Evolutionary conservation across 2,113 vertebrate genomes (phyloP), one percentile per base, ranked within the genome.

Genomic region (Lepus europaeus): DNA sequence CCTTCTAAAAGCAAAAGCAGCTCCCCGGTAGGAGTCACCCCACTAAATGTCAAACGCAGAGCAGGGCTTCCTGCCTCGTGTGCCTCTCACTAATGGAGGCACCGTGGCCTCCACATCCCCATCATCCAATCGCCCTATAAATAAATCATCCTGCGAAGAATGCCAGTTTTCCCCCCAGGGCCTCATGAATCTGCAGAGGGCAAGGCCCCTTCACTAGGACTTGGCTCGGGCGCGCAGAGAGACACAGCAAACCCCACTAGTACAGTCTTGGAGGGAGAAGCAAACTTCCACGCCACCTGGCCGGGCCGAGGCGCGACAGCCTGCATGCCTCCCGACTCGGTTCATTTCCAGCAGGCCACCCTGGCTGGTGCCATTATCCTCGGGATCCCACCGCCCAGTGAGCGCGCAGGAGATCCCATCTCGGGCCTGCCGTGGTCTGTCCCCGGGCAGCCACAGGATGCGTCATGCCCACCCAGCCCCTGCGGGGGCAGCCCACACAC

Each of bases 101-200:
- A 87, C 94, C 97, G 97, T 97, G 95, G 96, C 96, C 93, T 96
- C 89, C 51, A 31, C 51, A 68, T 92, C 92, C 95, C 96, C 97
- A 96, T 95, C 97, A 97, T 95, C 97, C 96, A 84, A 88, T 94
- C 2, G 1, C 89, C 89, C 93, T 85, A 95, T 97, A 95, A 97
- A 97, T 97, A 97, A 97, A 97, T 97, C 89, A 97, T 95, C 0
- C 33, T 70, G 86, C 87, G 80, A 94, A 95, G 89, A 95, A 97
- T 95, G 96, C 97, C 95, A 95, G 45, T 81, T 73, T 66, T 0
- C 68, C 87, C 95, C 89, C 97, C 45, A 93, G 85, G 97, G 97
- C 29, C 72, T 96, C 97, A 93, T 97, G 97, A 90, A 94, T 96
- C 95, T 95, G 85, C 85, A 59, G 68, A 84, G 29, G 77, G 68